Base-by-base conservation (phyloP, 2,888 invertebrate genomes). In the Pardosa pseudoannulata region DNA sequence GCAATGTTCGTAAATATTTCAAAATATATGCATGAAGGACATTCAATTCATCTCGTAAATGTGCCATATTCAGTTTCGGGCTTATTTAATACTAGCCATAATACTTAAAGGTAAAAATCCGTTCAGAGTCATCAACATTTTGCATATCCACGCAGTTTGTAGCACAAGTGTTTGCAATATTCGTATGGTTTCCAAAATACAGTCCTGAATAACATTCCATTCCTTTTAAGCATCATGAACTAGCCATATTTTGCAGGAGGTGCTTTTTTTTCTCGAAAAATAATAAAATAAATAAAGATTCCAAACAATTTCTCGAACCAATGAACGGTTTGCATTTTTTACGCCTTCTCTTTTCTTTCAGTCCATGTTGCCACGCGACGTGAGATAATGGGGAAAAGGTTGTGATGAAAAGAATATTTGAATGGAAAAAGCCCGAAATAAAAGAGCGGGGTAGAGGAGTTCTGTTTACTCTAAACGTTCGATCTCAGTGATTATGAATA, bases 401-500 rank as follows among this genome's bases (percentile, higher is more conserved):
- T 68, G 56, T 68, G 78, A 29, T 31, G 46, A 76, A 78, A 78
- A 78, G 56, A 78, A 78, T 70, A 78, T 67, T 56, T 32, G 65
- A 71, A 39, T 39, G 27, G 31, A 56, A 78, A 78, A 78, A 78
- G 56, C 27, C 70, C 36, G 68, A 56, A 76, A 78, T 70, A 70
- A 56, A 78, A 56, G 50, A 13, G 68, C 32, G 56, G 64, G 62
- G 64, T 62, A 13, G 64, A 71, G 46, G 71, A 79, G 71, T 64
- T 71, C 62, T 79, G 79, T 79, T 79, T 79, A 71, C 79, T 71
- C 39, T 79, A 71, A 29, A 71, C 71, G 71, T 79, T 79, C 79
- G 79, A 79, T 79, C 64, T 79, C 50, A 41, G 71, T 71, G 70
- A 79, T 79, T 79, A 79, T 79, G 79, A 79, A 79, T 79, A 79